phyloP scores from a whole-genome alignment of 1,140 invertebrate genomes.

The Rhizoglyphus robini region DNA sequence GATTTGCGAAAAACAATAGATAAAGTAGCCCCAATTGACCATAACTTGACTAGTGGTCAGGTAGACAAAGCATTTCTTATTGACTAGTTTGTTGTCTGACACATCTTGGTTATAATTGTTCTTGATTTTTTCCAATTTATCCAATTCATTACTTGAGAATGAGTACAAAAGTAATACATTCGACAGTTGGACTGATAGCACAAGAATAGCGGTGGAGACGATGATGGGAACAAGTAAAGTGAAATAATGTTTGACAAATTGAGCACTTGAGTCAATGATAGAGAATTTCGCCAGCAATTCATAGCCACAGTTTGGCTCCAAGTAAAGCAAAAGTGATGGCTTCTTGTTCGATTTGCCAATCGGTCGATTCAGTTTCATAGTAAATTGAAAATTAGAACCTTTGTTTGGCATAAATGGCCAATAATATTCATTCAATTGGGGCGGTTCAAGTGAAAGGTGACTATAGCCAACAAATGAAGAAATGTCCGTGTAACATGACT shows the following conservation, averaged over 20 bases:
- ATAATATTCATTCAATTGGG: background rate
- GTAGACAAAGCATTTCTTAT: background rate
- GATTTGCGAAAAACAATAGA: background rate
- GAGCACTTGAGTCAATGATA: background rate
- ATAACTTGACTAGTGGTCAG: background rate
- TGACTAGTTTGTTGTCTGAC: background rate
- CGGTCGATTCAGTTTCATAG: slow-evolving; percentile 11
- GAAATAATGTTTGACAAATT: slow-evolving; percentile 20
- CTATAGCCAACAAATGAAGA: background rate
- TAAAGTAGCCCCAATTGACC: background rate
- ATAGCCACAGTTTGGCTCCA: slow-evolving; percentile 23
- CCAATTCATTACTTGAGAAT: background rate
- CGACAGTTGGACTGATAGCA: slow-evolving; percentile 9
- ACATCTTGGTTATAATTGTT: background rate
- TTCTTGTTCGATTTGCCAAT: background rate
- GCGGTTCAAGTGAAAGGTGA: slow-evolving; percentile 11
- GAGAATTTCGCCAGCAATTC: slow-evolving; percentile 10
- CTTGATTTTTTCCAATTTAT: background rate
- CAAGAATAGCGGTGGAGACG: background rate
- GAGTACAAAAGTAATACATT: background rate
- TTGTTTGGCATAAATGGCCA: slow-evolving; percentile 6
- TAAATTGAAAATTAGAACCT: background rate
- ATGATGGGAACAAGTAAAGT: slow-evolving; percentile 13
- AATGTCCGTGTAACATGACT: slow-evolving; percentile 8
- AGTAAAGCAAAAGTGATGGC: background rate